Evolutionary conservation across 1,140 invertebrate genomes (phyloP), one percentile per base, ranked within the genome.

Genomic region (Streblospio benedicti): DNA sequence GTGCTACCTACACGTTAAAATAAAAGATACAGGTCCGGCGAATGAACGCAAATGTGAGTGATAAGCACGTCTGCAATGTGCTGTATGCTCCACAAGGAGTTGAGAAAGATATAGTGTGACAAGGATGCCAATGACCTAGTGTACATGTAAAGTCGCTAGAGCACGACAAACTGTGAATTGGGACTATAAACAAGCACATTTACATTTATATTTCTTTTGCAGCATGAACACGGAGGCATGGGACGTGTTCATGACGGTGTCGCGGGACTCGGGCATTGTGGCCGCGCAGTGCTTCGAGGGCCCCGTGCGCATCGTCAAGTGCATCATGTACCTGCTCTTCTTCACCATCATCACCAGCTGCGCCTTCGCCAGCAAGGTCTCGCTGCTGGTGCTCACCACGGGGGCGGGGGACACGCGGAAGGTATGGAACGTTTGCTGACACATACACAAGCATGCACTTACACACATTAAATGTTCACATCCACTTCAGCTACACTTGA

Each of bases 351-450:
- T 65, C n/a, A 30, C 57, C 14, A 38, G 31, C 32, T 59, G 45
- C 25, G 53, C 57, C 9, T 52, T 65, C 16, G 61, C 61, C 44
- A 65, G 61, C 35, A 65, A 65, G 49, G 56, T 59, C 14, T 51
- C 50, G 25, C 62, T 65, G 38, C n/a, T 65, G 20, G 31, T 60
- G 14, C 62, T 65, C 61, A 65, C 64, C n/a, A 53, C 58, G 32
- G 55, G 60, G 9, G 50, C 52, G 2, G 61, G 64, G n/a, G 62
- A 65, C 53, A 32, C 32, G 2, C 56, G 38, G 32, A 59, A 63
- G 53, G 61, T 63, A 32, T 16, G 41, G 16, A n/a, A n/a, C n/a
- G n/a, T n/a, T 2, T 12, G n/a, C n/a, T n/a, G n/a, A n/a, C n/a
- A n/a, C n/a, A n/a, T n/a, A n/a, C n/a, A 23, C 2, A 20, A 16